phyloP scores from a whole-genome alignment of 2,888 invertebrate species.

The Choristoneura rosaceana region DNA sequence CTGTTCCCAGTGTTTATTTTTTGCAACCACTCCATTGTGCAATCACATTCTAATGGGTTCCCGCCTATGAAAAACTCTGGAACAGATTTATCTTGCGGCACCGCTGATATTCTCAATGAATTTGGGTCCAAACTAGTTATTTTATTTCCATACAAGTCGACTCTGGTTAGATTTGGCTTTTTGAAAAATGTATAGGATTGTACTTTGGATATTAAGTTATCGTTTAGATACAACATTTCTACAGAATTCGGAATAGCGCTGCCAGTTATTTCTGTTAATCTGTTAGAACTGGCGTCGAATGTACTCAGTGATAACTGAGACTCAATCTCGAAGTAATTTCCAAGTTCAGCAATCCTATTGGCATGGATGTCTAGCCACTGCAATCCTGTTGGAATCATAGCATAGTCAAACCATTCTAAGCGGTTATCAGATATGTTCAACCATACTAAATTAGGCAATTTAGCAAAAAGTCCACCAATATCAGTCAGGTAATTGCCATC shows the following conservation, averaged over 20 bases:
- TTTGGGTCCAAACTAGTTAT: conserved; percentile 91
- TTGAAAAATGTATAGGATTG: conserved; percentile 95
- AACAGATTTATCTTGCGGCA: conserved; percentile 89
- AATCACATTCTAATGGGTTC: conserved; percentile 95
- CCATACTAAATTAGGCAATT: conserved; percentile 93
- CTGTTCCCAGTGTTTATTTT: conserved; percentile 91
- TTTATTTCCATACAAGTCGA: conserved; percentile 92
- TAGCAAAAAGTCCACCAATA: conserved; percentile 91
- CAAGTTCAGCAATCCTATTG: conserved; percentile 92
- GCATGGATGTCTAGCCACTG: conserved; percentile 94
- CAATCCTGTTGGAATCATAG: conserved; percentile 92
- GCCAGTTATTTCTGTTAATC: conserved; percentile 92
- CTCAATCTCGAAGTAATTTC: conserved; percentile 94
- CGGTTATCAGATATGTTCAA: conserved; percentile 94
- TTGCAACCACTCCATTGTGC: conserved; percentile 96
- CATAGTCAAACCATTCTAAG: conserved; percentile 93
- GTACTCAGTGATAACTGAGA: conserved; percentile 91
- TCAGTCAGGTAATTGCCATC: conserved; percentile 93
- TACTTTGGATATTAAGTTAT: conserved; percentile 92
- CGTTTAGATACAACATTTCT: conserved; percentile 91
- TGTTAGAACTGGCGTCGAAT: conserved; percentile 93
- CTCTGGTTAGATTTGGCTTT: conserved; percentile 93
- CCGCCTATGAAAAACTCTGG: conserved; percentile 94
- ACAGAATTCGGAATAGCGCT: conserved; percentile 94
- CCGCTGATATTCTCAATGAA: conserved; percentile 90